Conservation (phyloP, 2,113 vertebrate genomes). For the Pteropus alecto region DNA sequence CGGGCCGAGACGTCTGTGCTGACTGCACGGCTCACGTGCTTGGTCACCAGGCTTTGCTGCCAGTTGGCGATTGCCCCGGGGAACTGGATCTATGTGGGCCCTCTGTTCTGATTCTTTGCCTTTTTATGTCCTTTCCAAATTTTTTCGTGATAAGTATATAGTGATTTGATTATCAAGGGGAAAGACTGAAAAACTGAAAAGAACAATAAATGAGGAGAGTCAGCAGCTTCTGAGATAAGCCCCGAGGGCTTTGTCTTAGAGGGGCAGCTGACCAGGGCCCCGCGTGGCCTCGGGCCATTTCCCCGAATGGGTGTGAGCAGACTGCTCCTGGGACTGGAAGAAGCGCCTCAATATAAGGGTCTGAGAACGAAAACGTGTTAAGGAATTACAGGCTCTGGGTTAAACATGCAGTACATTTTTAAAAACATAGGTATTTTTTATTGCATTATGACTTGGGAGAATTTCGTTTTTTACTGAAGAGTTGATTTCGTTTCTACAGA, state of each 20-base stretch:
- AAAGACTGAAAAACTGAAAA: neutral
- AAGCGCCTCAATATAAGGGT: accelerated
- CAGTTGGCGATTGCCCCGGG: neutral
- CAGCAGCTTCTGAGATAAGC: neutral
- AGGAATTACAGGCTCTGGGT: neutral
- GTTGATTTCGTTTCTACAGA: neutral
- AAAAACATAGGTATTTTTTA: neutral
- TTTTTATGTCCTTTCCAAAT: conserved; percentile 18
- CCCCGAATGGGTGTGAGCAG: neutral
- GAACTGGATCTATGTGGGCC: neutral
- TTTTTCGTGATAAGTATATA: neutral
- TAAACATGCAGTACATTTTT: neutral
- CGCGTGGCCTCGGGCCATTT: neutral
- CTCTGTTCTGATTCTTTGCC: conserved; percentile 45
- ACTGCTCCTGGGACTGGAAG: neutral
- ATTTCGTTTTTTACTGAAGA: conserved; percentile 8
- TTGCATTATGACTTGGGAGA: neutral
- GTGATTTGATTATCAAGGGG: neutral
- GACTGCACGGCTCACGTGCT: neutral
- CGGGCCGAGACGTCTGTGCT: neutral
- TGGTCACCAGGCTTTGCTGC: neutral
- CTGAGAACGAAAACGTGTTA: no score
- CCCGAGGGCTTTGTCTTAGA: neutral
- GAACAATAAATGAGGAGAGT: neutral
- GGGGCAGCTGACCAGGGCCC: accelerated